Percentiles rank a stretch among this genome's conserved stretches.
Evolutionary conservation across 2,888 invertebrate genomes (phyloP).

Genomic region (Blomia tropicalis): DNA sequence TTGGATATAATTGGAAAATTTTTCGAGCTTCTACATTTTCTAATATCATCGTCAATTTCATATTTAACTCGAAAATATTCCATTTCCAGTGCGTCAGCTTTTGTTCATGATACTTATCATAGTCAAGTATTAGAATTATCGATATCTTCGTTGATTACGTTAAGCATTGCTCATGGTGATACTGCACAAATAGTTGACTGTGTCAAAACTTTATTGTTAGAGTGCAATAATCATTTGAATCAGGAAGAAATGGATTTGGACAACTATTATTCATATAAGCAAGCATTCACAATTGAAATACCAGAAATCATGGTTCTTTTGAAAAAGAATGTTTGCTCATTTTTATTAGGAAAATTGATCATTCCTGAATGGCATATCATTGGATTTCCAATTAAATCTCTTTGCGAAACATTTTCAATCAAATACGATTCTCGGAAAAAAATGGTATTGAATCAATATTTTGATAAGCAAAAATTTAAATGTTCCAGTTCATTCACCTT

Average conservation of each 20-base stretch:
- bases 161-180: slow-evolving; percentile 81
- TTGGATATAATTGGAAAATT: slow-evolving; percentile 59
- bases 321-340: slow-evolving; percentile 73
- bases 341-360: slow-evolving; percentile 62
- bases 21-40: slow-evolving; percentile 51
- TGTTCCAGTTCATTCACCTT: slow-evolving; percentile 47
- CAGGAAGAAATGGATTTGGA: not conserved
- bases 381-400: slow-evolving; percentile 61
- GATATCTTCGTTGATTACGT: slow-evolving; percentile 63
- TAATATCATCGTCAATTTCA: slow-evolving; percentile 60
- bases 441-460: slow-evolving; percentile 13
- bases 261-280: not conserved
- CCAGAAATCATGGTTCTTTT: slow-evolving; percentile 66
- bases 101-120: not conserved
- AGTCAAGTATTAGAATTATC: not conserved
- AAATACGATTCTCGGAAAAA: slow-evolving; percentile 25
- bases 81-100: slow-evolving; percentile 44
- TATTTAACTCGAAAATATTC: slow-evolving; percentile 40
- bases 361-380: slow-evolving; percentile 75
- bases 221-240: not conserved
- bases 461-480: slow-evolving; percentile 24
- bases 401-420: slow-evolving; percentile 29
- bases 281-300: slow-evolving; percentile 29
- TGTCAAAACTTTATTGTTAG: slow-evolving; percentile 58
- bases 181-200: slow-evolving; percentile 76